Base-by-base conservation (phyloP, 92 coral and sea anemone species). In the Epizoanthus illoricatus region DNA sequence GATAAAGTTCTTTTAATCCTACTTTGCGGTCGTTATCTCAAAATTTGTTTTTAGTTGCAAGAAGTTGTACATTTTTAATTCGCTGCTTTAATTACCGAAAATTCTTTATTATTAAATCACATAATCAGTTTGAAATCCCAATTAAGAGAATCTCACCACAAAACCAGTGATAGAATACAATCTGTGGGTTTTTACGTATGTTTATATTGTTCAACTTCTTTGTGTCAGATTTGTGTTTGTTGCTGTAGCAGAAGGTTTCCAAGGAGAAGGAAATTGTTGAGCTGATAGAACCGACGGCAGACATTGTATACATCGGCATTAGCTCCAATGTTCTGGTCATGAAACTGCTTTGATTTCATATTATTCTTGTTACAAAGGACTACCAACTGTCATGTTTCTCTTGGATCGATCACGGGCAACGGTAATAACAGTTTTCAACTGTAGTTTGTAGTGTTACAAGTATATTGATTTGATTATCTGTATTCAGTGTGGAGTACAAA, bases 191-290 rank as follows among this genome's bases (percentile, higher is more conserved):
- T 39, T 21, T 52, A 68, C 21, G 69, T 45, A 36, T n/a, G 42
- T 41, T 68, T 3, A 19, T 19, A 68, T 39, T 39, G 4, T 68
- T 20, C 20, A 24, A 19, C 9, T 13, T 4, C 42, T 68, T 64
- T 66, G 17, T 66, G 6, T 33, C 72, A 7, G 49, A 0, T 28
- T 15, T 68, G 72, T 68, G 19, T 68, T 68, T 33, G 73, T 68
- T 68, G 40, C 70, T 65, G 68, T 66, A 13, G 10, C 49, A 65
- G 7, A 12, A 13, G 72, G 73, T 68, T 5, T 68, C 73, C 52
- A 68, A 4, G 73, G 73, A 68, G 73, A 68, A 52, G 56, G 10
- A 65, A 67, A 68, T 39, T 68, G 3, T 65, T 65, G 70, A 10
- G 70, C 40, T 40, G 41, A 65, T 16, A 65, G 8, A 65, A 23